These are phyloP conservation scores for Coracias cyanogaster DNA, from an alignment of 2,797 vertebrate species.

Conservation along the genomic window DNA sequence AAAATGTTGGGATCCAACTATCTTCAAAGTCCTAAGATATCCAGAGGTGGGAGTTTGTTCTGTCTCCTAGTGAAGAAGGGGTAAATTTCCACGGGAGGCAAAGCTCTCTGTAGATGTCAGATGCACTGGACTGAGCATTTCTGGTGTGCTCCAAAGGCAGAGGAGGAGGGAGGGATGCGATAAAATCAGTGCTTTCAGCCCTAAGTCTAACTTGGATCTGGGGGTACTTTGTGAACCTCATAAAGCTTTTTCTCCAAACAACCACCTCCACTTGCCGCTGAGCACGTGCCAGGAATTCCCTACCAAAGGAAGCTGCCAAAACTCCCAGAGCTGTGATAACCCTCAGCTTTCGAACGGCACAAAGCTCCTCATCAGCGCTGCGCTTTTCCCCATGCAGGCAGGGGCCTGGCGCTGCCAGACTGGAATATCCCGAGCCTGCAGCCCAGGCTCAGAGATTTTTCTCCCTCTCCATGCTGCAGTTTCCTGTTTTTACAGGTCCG, in stretches of 20 bases:
- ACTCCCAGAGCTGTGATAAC: neutral
- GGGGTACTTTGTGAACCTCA: neutral
- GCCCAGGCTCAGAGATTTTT: neutral
- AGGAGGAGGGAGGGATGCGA: neutral
- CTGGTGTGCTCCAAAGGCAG: neutral
- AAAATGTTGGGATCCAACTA: neutral
- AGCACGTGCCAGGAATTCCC: neutral
- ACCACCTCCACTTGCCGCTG: neutral
- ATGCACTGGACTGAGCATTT: neutral
- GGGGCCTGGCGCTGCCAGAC: fast-evolving
- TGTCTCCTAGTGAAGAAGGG: neutral
- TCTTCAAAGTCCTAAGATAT: neutral
- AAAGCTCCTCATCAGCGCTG: neutral
- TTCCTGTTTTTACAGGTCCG: neutral
- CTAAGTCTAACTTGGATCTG: neutral
- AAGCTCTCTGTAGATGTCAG: neutral
- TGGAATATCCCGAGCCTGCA: fast-evolving
- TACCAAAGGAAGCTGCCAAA: neutral
- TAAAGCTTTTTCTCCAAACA: constrained; percentile 2
- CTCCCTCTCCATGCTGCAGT: neutral
- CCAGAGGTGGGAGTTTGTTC: neutral
- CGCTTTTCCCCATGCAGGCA: fast-evolving
- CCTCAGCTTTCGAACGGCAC: neutral
- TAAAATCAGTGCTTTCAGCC: neutral
- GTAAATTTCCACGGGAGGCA: neutral